Evolutionary conservation across 2,888 invertebrate genomes (phyloP).

Genomic region (Argyresthia albistria): DNA sequence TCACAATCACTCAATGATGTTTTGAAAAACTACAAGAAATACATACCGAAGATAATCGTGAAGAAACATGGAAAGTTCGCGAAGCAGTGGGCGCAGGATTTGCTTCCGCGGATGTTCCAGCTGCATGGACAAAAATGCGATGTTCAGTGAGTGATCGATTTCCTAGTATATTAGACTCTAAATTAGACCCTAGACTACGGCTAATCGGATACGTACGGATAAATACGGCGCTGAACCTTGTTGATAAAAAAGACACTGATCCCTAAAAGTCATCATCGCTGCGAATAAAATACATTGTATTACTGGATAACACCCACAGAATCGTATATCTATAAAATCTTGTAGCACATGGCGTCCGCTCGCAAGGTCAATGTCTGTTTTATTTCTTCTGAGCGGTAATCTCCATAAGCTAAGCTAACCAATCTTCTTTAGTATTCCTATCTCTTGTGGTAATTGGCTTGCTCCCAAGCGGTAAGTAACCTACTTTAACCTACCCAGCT

Average conservation of each 20-base stretch:
- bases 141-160: constrained; percentile 59
- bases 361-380: too few relatives aligned
- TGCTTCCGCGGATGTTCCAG: constrained; percentile 35
- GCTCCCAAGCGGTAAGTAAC: not conserved
- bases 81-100: constrained; percentile 81
- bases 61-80: constrained; percentile 83
- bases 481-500: too few relatives aligned
- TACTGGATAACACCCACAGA: too few relatives aligned
- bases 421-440: too few relatives aligned
- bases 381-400: too few relatives aligned
- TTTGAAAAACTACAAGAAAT: constrained; percentile 85
- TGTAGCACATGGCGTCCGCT: too few relatives aligned
- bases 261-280: not conserved
- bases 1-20: constrained; percentile 74
- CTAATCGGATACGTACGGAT: not conserved
- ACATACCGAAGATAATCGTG: constrained; percentile 85
- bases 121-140: constrained; percentile 70
- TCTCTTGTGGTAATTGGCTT: not conserved
- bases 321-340: too few relatives aligned
- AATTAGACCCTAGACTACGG: not conserved
- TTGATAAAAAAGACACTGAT: too few relatives aligned
- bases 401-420: too few relatives aligned
- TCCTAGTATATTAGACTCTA: not conserved
- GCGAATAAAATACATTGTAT: too few relatives aligned
- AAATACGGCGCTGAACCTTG: not conserved